These are phyloP conservation scores for Aythya baeri DNA, from an alignment of 2,113 vertebrate genomes.

Conservation along the genomic window DNA sequence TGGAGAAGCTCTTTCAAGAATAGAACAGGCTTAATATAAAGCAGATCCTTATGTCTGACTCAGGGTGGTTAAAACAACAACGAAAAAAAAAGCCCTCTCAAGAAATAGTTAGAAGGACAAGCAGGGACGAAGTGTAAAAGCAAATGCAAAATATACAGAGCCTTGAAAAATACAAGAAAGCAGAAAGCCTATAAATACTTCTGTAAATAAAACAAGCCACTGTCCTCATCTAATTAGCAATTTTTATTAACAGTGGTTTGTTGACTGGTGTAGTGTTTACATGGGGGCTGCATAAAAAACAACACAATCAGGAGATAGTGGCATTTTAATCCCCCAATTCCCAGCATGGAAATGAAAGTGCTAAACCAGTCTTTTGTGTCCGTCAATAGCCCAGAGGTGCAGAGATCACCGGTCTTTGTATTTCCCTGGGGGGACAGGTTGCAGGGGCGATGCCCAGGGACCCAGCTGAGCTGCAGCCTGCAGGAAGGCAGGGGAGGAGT, in stretches of 20 bases:
- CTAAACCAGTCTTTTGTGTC: constrained; percentile 17
- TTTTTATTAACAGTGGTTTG: constrained; percentile 59
- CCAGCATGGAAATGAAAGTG: constrained; percentile 37
- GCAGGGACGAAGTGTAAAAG: neutral
- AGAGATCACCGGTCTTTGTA: neutral
- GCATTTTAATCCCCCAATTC: constrained; percentile 52
- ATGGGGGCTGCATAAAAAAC: constrained; percentile 20
- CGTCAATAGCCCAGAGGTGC: neutral
- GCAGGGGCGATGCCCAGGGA: neutral
- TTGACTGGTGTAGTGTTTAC: constrained; percentile 47
- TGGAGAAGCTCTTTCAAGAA: neutral
- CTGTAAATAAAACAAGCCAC: constrained; percentile 48
- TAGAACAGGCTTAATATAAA: neutral
- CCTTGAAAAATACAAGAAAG: constrained; percentile 21
- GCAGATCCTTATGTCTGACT: constrained; percentile 4
- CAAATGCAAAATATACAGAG: constrained; percentile 8
- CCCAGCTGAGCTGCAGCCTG: neutral
- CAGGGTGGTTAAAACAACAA: neutral
- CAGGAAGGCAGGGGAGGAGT: neutral
- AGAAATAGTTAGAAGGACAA: constrained; percentile 24
- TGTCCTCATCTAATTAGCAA: constrained; percentile 48
- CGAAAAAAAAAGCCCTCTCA: neutral
- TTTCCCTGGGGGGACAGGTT: neutral
- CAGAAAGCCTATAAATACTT: constrained; percentile 43
- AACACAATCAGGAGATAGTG: constrained; percentile 25